These are phyloP conservation scores for Pteruthius melanotis DNA, from an alignment of 2,113 vertebrate species.

Conservation along the genomic window DNA sequence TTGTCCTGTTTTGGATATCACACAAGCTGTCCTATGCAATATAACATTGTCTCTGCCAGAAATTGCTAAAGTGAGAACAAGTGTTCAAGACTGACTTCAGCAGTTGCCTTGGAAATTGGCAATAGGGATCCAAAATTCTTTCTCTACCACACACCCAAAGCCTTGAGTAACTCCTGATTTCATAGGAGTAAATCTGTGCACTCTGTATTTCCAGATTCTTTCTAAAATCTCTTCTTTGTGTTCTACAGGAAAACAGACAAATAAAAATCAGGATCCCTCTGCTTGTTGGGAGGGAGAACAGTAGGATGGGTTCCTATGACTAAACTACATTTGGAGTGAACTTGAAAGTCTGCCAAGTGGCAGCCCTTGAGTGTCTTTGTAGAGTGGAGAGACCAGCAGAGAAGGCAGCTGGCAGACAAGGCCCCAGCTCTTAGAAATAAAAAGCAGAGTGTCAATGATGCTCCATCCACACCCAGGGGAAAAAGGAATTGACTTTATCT, in stretches of 20 bases:
- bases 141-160: background rate
- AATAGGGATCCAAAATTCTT: background rate
- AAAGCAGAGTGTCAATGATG: background rate
- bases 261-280: background rate
- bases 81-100: background rate
- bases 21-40: background rate
- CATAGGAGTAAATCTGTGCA: background rate
- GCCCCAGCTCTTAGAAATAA: background rate
- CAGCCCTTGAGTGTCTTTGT: background rate
- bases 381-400: background rate
- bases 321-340: background rate
- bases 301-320: background rate
- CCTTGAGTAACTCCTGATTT: background rate
- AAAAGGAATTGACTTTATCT: background rate
- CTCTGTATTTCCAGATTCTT: background rate
- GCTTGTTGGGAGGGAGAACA: background rate
- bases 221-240: background rate
- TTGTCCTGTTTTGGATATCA: background rate
- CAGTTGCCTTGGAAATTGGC: background rate
- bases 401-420: background rate
- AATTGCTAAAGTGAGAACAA: background rate
- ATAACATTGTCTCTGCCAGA: background rate
- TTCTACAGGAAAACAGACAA: background rate
- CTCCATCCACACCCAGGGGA: background rate
- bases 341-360: background rate